Evolutionary conservation across 2,113 vertebrate genomes (phyloP).

Genomic region (Chauna torquata): DNA sequence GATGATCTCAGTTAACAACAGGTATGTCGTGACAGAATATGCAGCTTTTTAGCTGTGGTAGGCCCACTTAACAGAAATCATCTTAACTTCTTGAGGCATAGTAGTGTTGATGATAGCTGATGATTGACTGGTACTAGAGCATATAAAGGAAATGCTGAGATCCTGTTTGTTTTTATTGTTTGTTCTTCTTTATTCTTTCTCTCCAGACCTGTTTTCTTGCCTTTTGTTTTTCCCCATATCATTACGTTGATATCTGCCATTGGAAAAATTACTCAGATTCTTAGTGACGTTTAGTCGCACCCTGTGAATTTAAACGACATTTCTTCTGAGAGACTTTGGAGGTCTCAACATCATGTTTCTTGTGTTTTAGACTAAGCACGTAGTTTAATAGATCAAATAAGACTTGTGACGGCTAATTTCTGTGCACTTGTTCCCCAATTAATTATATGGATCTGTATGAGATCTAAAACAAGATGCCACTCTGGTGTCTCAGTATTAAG

Average conservation of each 20-base stretch:
- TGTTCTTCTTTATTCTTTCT: neutral
- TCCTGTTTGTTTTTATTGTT: neutral
- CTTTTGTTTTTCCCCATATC: neutral
- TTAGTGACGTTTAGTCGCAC: neutral
- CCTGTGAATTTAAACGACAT: neutral
- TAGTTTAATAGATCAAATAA: neutral
- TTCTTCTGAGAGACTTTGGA: neutral
- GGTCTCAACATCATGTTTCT: neutral
- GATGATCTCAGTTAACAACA: neutral
- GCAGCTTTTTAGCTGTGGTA: neutral
- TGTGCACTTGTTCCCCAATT: neutral
- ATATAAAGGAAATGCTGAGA: neutral
- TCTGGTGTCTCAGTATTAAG: neutral
- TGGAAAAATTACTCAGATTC: neutral
- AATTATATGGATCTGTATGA: neutral
- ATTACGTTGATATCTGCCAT: neutral
- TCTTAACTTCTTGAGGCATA: neutral
- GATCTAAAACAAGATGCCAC: neutral
- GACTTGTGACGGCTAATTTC: neutral
- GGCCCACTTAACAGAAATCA: neutral
- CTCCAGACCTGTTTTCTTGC: neutral
- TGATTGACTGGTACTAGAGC: neutral
- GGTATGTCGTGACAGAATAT: neutral
- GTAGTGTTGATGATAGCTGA: neutral
- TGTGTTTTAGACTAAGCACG: neutral